Base-by-base conservation (phyloP, 2,113 vertebrate genomes). In the Serilophus lunatus region DNA sequence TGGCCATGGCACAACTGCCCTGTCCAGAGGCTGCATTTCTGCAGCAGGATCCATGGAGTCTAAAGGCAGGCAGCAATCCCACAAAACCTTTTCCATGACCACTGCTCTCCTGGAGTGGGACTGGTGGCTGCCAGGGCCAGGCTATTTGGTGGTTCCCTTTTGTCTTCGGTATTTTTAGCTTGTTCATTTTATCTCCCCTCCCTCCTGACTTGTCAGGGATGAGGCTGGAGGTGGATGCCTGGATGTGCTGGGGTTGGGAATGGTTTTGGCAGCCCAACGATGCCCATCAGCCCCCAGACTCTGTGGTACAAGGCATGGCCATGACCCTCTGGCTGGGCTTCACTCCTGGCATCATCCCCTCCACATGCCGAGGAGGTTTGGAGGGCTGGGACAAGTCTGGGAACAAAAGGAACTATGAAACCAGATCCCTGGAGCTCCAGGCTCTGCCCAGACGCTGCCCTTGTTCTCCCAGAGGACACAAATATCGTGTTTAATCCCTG, bases 141-240 rank as follows among this genome's bases (percentile, higher is more conserved):
- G 36, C 6, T 44, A 0, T 9, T n/a, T 29, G 1, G 13, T 1
- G 4, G 23, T 22, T 82, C 45, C 35, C 33, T 44, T 81, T 81
- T 77, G 54, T 26, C 36, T 79, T 59, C 12, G 2, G 53, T 92
- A 95, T 97, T 97, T 97, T 97, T 95, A 96, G 93, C 45, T 53
- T 2, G n/a, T 40, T 56, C 29, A 10, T 90, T 66, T 70, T n/a
- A 23, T 51, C 56, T 68, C 70, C 31, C 9, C 19, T 66, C 56
- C 63, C n/a, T 84, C 44, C 42, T 2, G 2, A 44, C 54, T 47
- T 22, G 40, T 40, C 33, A 4, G 6, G 45, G 28, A 28, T 36
- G 5, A 22, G 20, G 4, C 26, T 13, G 51, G 36, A 57, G 18
- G 36, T 13, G 68, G 44, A 19, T 74, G 25, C 3, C 3, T 15